phyloP scores from a whole-genome alignment of 1,140 invertebrate genomes.

The Drosophila littoralis region DNA sequence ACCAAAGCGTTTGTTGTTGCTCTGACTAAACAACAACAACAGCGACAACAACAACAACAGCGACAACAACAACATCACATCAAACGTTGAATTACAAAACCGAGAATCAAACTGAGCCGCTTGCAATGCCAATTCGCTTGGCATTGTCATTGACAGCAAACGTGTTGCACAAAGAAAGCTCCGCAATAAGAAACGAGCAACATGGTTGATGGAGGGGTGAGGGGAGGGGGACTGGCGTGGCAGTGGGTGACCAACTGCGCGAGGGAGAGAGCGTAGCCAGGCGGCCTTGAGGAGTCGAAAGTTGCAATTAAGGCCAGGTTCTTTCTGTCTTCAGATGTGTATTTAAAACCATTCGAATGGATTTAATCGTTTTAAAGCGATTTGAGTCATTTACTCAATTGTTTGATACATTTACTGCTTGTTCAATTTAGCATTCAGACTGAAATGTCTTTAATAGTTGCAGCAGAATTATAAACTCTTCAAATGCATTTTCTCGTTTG shows the following conservation, averaged over 20 bases:
- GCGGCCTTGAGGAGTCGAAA: conserved; percentile 37
- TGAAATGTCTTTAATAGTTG: not conserved
- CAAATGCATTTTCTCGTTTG: not conserved
- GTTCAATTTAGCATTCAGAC: too few relatives aligned
- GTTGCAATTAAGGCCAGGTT: conserved; percentile 31
- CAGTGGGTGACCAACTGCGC: not conserved
- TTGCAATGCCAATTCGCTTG: conserved; percentile 44
- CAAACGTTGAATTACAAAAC: conserved; percentile 17
- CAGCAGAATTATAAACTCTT: not conserved
- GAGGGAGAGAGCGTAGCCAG: not conserved
- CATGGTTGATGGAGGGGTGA: not conserved
- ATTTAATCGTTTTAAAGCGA: not conserved
- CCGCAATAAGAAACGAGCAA: not conserved
- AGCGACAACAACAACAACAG: conserved; percentile 8
- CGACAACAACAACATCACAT: not conserved
- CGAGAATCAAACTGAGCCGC: conserved; percentile 42
- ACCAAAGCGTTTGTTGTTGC: conserved; percentile 26
- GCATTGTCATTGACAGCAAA: conserved; percentile 50
- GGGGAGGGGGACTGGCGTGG: not conserved
- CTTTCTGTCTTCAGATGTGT: conserved; percentile 1
- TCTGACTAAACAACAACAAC: conserved; percentile 16
- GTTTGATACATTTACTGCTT: not conserved
- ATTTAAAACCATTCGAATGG: not conserved
- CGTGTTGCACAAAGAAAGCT: conserved; percentile 50
- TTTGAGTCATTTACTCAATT: conserved; percentile 1